A percentile compares a stretch with the other conserved stretches of the same genome.
These are phyloP conservation scores for Fukomys damarensis DNA, from an alignment of 2,113 vertebrate genomes.

Conservation along the genomic window DNA sequence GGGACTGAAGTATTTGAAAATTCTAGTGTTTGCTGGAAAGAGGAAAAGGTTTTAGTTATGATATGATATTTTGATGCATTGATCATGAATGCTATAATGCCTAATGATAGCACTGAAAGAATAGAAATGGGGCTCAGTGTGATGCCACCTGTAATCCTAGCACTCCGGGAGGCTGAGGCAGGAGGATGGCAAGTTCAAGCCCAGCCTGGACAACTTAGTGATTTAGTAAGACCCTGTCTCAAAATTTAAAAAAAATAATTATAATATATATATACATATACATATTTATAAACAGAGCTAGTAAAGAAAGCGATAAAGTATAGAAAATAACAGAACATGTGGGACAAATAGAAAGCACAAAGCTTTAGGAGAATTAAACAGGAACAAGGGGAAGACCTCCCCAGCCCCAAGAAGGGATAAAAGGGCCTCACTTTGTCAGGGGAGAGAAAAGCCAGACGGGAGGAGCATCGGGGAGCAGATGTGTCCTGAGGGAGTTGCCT, in stretches of 20 bases:
- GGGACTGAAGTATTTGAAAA: background rate
- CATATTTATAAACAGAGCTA: background rate
- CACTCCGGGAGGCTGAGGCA: background rate
- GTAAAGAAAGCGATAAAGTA: background rate
- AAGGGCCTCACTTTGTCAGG: background rate
- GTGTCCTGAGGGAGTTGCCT: too few relatives aligned
- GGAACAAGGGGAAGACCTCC: background rate
- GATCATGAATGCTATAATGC: background rate
- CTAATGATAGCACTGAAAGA: background rate
- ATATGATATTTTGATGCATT: background rate
- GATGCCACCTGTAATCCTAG: background rate
- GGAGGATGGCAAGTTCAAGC: background rate
- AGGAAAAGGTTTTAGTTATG: slow-evolving; percentile 1
- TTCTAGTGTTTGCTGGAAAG: background rate
- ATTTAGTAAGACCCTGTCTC: background rate
- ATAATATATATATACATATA: too few relatives aligned
- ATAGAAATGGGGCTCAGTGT: background rate
- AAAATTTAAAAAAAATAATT: background rate
- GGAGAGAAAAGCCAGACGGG: background rate
- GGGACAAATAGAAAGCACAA: background rate
- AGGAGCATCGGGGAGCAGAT: background rate
- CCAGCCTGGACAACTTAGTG: background rate
- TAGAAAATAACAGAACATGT: background rate
- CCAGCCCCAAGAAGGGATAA: background rate
- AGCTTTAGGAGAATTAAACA: background rate